phyloP scores from a whole-genome alignment of 2,797 vertebrate species.

The Ctenopoma kingsleyae region DNA sequence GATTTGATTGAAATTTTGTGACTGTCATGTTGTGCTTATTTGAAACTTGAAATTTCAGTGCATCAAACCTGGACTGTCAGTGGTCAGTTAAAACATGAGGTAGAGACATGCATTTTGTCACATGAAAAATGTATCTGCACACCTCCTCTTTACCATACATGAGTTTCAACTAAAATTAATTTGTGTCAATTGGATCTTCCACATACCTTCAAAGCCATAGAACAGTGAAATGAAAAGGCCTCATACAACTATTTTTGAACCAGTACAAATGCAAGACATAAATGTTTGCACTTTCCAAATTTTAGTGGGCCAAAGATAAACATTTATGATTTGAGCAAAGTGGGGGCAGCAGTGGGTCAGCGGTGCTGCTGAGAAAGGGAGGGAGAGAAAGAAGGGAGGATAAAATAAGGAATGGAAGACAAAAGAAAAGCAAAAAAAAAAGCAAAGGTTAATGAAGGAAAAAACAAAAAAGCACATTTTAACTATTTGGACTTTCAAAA shows the following conservation, averaged over 20 bases:
- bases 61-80: slow-evolving; percentile 31
- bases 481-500: slow-evolving; percentile 30
- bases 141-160: slow-evolving; percentile 52
- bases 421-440: neutral
- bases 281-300: slow-evolving; percentile 15
- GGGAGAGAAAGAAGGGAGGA: neutral
- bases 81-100: slow-evolving; percentile 65
- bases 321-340: neutral
- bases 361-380: too few species aligned
- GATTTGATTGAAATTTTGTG: slow-evolving; percentile 32
- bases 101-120: slow-evolving; percentile 66
- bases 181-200: slow-evolving; percentile 13
- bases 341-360: too few species aligned
- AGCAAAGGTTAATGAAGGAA: neutral
- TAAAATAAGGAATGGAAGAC: neutral
- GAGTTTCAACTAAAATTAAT: slow-evolving; percentile 37
- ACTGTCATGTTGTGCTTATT: slow-evolving; percentile 72
- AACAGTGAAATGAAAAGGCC: slow-evolving; percentile 35
- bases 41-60: slow-evolving; percentile 46
- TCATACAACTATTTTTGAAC: slow-evolving; percentile 23
- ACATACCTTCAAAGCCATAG: slow-evolving; percentile 6
- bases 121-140: slow-evolving; percentile 61
- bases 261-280: slow-evolving; percentile 23
- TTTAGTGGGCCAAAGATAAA: slow-evolving; percentile 13
- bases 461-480: neutral